Evolutionary conservation across 2,888 invertebrate genomes (phyloP), one percentile per base, ranked within the genome.

Genomic region (Oxyteleia sp.): DNA sequence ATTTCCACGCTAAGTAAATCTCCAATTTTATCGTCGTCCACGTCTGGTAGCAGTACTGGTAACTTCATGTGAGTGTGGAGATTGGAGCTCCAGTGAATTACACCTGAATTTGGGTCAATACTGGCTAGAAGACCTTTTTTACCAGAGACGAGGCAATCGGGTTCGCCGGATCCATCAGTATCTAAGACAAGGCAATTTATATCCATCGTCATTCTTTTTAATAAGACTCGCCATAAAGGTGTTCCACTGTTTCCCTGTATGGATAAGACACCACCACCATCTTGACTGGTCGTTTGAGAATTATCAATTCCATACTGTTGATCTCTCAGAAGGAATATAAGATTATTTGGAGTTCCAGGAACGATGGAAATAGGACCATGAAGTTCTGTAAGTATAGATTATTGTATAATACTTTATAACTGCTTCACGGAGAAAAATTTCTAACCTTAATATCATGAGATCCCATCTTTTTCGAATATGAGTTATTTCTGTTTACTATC

Each of bases 161-260:
- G 95, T 66, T 95, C 95, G 8, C 95, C 96, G 90, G 97, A 96
- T 61, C 94, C 94, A 91, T 97, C 96, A 0, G 96, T 95, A 93
- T 97, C 97, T 64, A 97, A 94, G 0, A 96, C 93, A 20, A 95
- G 94, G 89, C 97, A 97, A 90, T 97, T 96, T 32, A 97, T 95
- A 88, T 96, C 95, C 20, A 95, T 94, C 0, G 97, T 97, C 87
- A 96, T 95, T 87, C 95, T 95, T 43, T 94, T 94, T 89, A 96
- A 95, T 83, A 95, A 94, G 23, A 96, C 96, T 89, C 95, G 96
- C 97, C 97, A 97, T 1, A 96, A 95, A 0, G 96, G 95, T 78
- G 95, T 95, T 0, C 97, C 97, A 4, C 95, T 95, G 81, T 95
- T 95, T 0, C 96, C 96, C 61, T 96, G 95, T 82, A 97, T 94